Evolutionary conservation across 2,888 invertebrate genomes (phyloP), one percentile per base, ranked within the genome.

Genomic region (Chrysodeixis includens): DNA sequence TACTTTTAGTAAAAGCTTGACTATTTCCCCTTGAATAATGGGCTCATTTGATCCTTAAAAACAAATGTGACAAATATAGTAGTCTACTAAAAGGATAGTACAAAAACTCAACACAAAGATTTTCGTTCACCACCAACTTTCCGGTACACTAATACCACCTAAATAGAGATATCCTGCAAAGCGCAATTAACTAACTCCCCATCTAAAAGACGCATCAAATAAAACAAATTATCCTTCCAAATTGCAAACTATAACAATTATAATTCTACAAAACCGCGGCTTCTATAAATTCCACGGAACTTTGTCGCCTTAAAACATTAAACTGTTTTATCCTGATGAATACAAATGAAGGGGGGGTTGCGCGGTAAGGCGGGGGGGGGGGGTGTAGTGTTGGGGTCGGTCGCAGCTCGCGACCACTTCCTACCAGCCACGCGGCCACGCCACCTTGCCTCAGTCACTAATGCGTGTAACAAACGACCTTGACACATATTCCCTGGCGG

Each of bases 401-500:
- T 67, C 56, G 58, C 67, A 26, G 63, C 55, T 66, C 56, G 61
- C 64, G 69, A 61, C 70, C 69, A 57, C 69, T 79, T 77, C 71
- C 81, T 70, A 64, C 59, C 40, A 40, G 14, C 78, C 66, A 40
- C 63, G 56, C 40, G n/a, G 40, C 78, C 66, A 32, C 63, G 56
- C 63, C 66, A 61, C 61, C 66, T 63, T 66, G 64, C 75, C 68
- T 64, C 54, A 59, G 52, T 72, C 60, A 69, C 73, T 74, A 79
- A 78, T 74, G 77, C 79, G 74, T 79, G 75, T 73, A 77, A 74
- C 61, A 69, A 67, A 62, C 66, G 76, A 63, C 86, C 86, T 86
- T 86, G 86, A 75, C 86, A 84, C 75, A 85, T 71, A 82, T 83
- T 72, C 74, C 71, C 74, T 76, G 22, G 78, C 69, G 64, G 69